Evolutionary conservation across 2,797 vertebrate genomes (phyloP), one percentile per base, ranked within the genome.

Genomic region (Dryobates pubescens): DNA sequence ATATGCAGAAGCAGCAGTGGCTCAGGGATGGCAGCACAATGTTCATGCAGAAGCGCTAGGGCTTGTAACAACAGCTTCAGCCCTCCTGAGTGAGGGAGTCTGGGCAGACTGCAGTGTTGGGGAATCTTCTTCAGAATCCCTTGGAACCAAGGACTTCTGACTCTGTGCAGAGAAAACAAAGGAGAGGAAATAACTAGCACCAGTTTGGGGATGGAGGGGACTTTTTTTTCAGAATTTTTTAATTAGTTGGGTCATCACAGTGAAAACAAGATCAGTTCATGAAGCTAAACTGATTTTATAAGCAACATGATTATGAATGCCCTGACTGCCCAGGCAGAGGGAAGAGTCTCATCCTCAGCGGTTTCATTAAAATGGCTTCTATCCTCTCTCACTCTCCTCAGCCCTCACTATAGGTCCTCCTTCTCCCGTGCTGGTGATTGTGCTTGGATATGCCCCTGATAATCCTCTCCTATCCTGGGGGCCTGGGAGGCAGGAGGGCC

Each of bases 381-480:
- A 36, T 27, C 32, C n/a, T 3, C 9, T 87, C 41, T 78, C 43
- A 72, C 53, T 89, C 20, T 62, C 68, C 54, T 23, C 49, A 57
- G 16, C 65, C 17, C 51, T 88, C 26, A 2, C 47, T 12, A 53
- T 2, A 45, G 84, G 67, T 91, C 70, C 38, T 89, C 79, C 58
- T 59, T 88, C 74, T 90, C 85, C 62, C 77, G 56, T 93, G 85
- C 76, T 8, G 15, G 41, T 0, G 41, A 90, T 80, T 38, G 32
- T 43, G 51, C 82, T 84, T 86, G 95, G 96, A 93, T 97, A 94
- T 96, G 95, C 92, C 92, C 93, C 73, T 0, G 88, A 94, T 96
- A 96, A 97, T 96, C 96, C 96, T 93, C 95, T 95, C 94, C 95
- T 96, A 93, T 97, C 95, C 96, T 94, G 93, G 89, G 96, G 94